phyloP scores from a whole-genome alignment of 2,113 vertebrate species.

The Saimiri boliviensis region DNA sequence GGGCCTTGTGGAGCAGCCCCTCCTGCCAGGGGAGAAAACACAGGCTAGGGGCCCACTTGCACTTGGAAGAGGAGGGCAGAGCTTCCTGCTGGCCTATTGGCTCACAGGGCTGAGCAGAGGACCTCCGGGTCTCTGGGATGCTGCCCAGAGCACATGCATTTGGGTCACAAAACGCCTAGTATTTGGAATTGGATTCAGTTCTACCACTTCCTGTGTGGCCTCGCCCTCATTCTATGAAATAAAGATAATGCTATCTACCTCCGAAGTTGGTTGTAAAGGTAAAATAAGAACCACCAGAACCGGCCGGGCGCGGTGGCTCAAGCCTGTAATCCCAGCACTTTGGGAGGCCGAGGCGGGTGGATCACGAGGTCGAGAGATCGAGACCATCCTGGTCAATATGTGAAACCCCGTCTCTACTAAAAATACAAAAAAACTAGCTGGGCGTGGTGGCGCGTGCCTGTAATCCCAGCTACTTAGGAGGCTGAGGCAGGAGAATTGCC shows the following conservation, averaged over 20 bases:
- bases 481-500: too few species aligned
- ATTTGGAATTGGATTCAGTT: neutral
- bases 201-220: neutral
- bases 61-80: neutral
- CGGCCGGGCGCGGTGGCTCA: too few species aligned
- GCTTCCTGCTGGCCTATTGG: rapidly evolving
- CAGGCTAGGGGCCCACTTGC: neutral
- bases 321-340: too few species aligned
- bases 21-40: neutral
- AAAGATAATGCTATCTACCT: neutral
- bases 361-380: too few species aligned
- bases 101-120: neutral
- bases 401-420: too few species aligned
- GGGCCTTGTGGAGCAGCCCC: neutral
- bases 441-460: too few species aligned
- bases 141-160: neutral
- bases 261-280: neutral
- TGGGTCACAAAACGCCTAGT: neutral
- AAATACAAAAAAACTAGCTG: too few species aligned
- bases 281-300: neutral
- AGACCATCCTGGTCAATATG: too few species aligned
- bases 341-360: too few species aligned
- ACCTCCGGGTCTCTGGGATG: neutral
- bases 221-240: neutral
- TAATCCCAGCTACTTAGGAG: too few species aligned